Evolutionary conservation across 2,797 vertebrate genomes (phyloP), one percentile per base, ranked within the genome.

Genomic region (Carcharodon carcharias): DNA sequence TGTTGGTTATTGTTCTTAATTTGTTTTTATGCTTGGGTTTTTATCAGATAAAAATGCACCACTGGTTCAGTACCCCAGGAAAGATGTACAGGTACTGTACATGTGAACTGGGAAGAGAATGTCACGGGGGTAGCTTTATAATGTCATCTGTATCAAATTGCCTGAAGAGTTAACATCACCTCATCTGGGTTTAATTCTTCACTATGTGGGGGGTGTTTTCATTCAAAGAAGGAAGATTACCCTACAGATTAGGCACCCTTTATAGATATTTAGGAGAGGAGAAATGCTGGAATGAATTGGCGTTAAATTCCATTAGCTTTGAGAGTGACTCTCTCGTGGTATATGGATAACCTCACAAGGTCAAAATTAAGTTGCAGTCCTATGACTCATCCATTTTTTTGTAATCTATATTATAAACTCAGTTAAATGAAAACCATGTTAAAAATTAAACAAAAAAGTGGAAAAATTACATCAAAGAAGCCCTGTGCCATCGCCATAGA

Each of bases 161-260:
- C 54, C 87, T 89, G 28, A 58, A 56, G 87, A 58, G 87, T 28
- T 88, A 88, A 56, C 54, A 88, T 88, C 23, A 50, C 26, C 40
- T 89, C 87, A 58, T 89, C 87, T 89, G 87, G 87, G 87, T 58
- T 89, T 89, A 54, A 89, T 89, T 89, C 16, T 56, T 89, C 87
- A 89, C 31, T 89, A 89, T 89, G 87, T 28, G 87, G 87, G 87
- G 54, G 26, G 54, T 56, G 12, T 58, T 89, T 89, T 89, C 26
- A 56, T 89, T 56, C 54, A 58, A 89, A 56, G 82, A 26, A 50
- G 54, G 50, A 58, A 58, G 54, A 89, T 89, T 89, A 89, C 87
- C 50, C 87, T 50, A 31, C 50, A 89, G 87, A 89, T 89, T 89
- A 85, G 16, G 18, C 45, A 89, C 28, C 28, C 54, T 58, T 85